Evolutionary conservation across 2,888 invertebrate genomes (phyloP), one percentile per base, ranked within the genome.

Genomic region (Agrenia bidenticulata): DNA sequence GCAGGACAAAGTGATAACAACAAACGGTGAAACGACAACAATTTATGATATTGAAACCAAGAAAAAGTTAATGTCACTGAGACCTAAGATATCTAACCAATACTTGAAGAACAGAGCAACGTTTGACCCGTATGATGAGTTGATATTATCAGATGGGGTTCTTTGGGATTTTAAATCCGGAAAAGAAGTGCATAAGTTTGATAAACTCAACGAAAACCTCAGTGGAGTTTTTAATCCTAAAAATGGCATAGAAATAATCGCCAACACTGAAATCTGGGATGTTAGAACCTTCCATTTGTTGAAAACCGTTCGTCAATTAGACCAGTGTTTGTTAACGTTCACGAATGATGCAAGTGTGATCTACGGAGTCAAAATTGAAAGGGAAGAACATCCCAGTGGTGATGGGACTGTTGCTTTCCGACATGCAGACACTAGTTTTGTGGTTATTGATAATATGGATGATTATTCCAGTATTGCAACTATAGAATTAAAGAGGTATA

Each of bases 261-360:
- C 97, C 62, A 98, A 98, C 79, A 94, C 96, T 0, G 97, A 99
- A 85, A 94, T 98, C 61, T 99, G 98, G 98, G 99, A 99, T 80
- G 81, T 98, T 26, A 83, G 98, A 75, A 96, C 95, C 49, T 97
- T 94, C 80, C 93, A 95, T 78, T 82, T 99, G 49, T 81, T 99
- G 39, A 88, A 94, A 79, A 97, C 97, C 0, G 96, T 99, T 58
- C 92, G 96, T 1, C 89, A 90, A 0, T 83, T 99, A 69, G 94
- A 97, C 79, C 93, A 94, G 79, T 94, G 94, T 73, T 86, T 88
- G 79, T 87, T 96, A 27, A 85, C 88, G 66, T 99, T 99, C 81
- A 95, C 94, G 64, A 88, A 91, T 1, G 84, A 88, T 61, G 91
- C 90, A 74, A 88, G 88, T 76, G 90, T 92, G 27, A 87, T 98